Base-by-base conservation (phyloP, 2,797 vertebrate species). In the Euphonia xanthogaster region DNA sequence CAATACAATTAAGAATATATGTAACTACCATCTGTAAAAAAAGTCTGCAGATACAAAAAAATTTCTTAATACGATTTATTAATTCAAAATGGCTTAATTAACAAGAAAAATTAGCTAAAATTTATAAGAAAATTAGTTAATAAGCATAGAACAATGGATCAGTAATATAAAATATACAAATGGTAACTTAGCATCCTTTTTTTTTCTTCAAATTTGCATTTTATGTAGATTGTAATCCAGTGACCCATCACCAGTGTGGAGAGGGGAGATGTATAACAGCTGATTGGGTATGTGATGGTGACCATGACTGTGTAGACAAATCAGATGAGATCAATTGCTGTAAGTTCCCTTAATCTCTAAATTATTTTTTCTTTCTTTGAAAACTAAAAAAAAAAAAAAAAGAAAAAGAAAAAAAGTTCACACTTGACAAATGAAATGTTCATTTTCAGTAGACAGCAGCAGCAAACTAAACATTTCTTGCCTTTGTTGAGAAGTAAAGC, bases 241-340 rank as follows among this genome's bases (percentile, higher is more conserved):
- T 84, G 3, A 97, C 81, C 35, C 98, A 99, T 61, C 98, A 99
- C 71, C 98, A 96, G 27, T 99, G 99, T 90, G 99, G 98, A 23
- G 98, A 99, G 19, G 99, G 99, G 1, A 98, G 98, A 82, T 99
- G 99, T 86, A 98, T 99, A 45, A 94, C 98, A 27, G 94, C 76
- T 55, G 98, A 98, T 31, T 99, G 99, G 99, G 97, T 99, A 62
- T 99, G 99, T 86, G 99, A 99, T 16, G 99, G 99, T n/a, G 99
- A 99, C 97, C 98, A 99, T 12, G 99, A 99, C 97, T 99, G 99
- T 82, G 86, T 97, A 78, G 99, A 99, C 96, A 99, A 99, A 93
- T 99, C 98, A 23, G 99, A 99, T 14, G 99, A 99, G 96, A 96
- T 98, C 89, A 99, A 99, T 96, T 99, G 99, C 98, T 99, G 99